phyloP scores from a whole-genome alignment of 37 sponge, comb jelly and placozoan genomes.

The Agelas oroides region DNA sequence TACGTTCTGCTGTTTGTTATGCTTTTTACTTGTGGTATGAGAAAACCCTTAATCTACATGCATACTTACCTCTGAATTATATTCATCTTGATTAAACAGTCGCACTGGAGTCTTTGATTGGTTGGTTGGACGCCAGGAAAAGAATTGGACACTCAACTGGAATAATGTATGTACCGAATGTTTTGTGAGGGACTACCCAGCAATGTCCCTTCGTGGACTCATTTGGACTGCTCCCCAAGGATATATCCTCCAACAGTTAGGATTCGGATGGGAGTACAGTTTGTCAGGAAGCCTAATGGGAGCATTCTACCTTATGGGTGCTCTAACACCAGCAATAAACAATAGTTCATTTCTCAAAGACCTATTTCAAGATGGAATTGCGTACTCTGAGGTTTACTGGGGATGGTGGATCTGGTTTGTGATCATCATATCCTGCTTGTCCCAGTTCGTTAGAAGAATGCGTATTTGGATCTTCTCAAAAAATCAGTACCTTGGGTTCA shows the following conservation, averaged over 20 bases:
- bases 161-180: no score
- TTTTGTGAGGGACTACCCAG: constrained; percentile 73
- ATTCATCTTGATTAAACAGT: constrained; percentile 34
- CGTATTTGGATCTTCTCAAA: constrained; percentile 35
- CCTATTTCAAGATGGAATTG: constrained; percentile 17
- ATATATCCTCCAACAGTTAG: constrained; percentile 76
- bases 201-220: constrained; percentile 87
- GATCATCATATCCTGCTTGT: constrained; percentile 48
- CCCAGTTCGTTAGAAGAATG: constrained; percentile 34
- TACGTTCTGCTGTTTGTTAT: no score
- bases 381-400: constrained; percentile 71
- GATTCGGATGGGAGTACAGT: constrained; percentile 88
- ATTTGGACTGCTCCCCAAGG: constrained; percentile 88
- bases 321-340: neutral
- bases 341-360: no score
- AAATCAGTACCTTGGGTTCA: constrained; percentile 18
- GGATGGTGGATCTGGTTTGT: constrained; percentile 77
- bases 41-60: no score
- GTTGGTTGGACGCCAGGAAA: constrained; percentile 70
- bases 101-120: constrained; percentile 82
- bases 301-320: constrained; percentile 61
- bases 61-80: no score
- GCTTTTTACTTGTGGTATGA: no score
- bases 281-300: constrained; percentile 86
- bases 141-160: constrained; percentile 14